These are phyloP conservation scores for Platichthys stellatus DNA, from an alignment of 2,113 vertebrate genomes.

Conservation along the genomic window DNA sequence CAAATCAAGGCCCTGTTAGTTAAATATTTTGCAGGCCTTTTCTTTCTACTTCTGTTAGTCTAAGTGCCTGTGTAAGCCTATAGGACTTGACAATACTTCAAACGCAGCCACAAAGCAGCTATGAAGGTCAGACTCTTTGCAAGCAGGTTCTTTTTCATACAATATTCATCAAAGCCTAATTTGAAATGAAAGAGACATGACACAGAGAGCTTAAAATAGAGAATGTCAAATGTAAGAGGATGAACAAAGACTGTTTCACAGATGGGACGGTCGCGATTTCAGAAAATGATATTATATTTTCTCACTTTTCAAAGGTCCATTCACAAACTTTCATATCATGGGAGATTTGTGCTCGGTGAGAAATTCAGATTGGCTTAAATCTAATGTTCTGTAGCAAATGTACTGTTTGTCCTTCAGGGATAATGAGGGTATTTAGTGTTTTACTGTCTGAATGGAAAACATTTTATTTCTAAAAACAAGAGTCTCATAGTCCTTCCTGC, in stretches of 20 bases:
- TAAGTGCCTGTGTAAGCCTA: slow-evolving; percentile 60
- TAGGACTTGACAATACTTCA: slow-evolving; percentile 71
- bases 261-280: slow-evolving; percentile 20
- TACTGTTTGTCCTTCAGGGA: slow-evolving; percentile 8
- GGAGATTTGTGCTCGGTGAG: slow-evolving; percentile 12
- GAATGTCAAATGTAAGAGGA: slow-evolving; percentile 60
- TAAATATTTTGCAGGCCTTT: slow-evolving; percentile 66
- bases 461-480: slow-evolving; percentile 20
- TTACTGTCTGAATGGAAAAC: background rate
- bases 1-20: slow-evolving; percentile 65
- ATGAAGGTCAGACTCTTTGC: slow-evolving; percentile 74
- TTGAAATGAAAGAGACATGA: slow-evolving; percentile 75
- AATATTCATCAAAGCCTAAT: slow-evolving; percentile 81
- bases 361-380: slow-evolving; percentile 24
- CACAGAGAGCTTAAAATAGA: slow-evolving; percentile 63
- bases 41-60: slow-evolving; percentile 57
- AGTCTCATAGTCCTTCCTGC: slow-evolving; percentile 13
- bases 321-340: slow-evolving; percentile 11
- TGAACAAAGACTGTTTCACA: slow-evolving; percentile 50
- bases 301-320: slow-evolving; percentile 10
- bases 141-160: slow-evolving; percentile 73
- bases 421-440: slow-evolving; percentile 1
- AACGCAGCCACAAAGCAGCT: slow-evolving; percentile 60
- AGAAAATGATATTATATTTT: slow-evolving; percentile 8
- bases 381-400: slow-evolving; percentile 3